Percentiles rank a stretch among this genome's conserved stretches.
Conservation (phyloP, 2,113 vertebrate species). For the Ceratotherium simum region DNA sequence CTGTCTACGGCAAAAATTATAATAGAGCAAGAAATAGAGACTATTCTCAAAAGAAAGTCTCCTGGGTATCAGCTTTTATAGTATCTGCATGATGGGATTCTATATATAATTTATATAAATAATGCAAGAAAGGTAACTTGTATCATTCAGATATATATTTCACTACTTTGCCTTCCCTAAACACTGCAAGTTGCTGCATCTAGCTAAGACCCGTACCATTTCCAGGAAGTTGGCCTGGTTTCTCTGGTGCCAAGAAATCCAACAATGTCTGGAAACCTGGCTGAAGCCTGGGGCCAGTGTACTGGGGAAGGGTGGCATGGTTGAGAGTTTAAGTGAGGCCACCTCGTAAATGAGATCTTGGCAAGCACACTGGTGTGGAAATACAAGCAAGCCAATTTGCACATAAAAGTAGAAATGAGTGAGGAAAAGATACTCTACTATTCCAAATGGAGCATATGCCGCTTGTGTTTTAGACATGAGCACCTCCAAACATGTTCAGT, state of each 20-base stretch:
- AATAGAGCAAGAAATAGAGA: neutral
- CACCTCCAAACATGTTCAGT: neutral
- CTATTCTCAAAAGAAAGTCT: slow-evolving; percentile 4
- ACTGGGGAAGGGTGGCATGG: neutral
- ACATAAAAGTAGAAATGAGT: neutral
- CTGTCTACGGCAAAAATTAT: neutral
- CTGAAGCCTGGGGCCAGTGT: neutral
- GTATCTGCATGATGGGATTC: neutral
- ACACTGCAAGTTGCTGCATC: neutral
- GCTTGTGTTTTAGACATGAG: neutral
- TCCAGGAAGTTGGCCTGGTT: neutral
- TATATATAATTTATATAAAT: neutral
- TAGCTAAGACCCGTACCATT: neutral
- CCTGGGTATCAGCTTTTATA: neutral
- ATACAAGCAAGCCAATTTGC: neutral
- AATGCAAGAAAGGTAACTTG: slow-evolving; percentile 19
- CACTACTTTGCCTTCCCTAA: slow-evolving; percentile 22
- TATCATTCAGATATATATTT: neutral
- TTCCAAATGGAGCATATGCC: neutral
- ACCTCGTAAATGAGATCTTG: neutral
- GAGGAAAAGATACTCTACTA: neutral
- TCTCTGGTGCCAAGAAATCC: neutral
- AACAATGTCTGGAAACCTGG: neutral
- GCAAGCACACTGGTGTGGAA: neutral
- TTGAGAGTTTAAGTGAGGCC: neutral